Evolutionary conservation across 2,888 invertebrate genomes (phyloP).

Genomic region (Eristalis tenax): DNA sequence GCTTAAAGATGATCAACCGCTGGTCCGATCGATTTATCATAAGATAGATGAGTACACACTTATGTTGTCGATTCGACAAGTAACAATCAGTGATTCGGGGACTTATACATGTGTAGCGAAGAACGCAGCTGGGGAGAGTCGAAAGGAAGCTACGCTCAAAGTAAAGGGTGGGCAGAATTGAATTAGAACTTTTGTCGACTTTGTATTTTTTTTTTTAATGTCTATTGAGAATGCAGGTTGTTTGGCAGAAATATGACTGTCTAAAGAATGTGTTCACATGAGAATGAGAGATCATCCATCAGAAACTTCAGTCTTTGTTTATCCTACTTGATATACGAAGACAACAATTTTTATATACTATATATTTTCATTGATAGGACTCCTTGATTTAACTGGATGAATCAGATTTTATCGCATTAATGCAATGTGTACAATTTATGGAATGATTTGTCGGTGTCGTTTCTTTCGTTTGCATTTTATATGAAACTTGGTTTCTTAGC

Average conservation of each 20-base stretch:
- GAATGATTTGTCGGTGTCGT: no score
- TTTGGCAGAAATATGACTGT: neutral
- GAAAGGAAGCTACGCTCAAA: constrained; percentile 82
- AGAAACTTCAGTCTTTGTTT: no score
- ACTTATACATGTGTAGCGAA: constrained; percentile 84
- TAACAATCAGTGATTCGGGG: constrained; percentile 82
- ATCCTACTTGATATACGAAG: no score
- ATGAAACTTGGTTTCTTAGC: no score
- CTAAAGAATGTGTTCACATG: neutral
- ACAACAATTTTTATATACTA: no score
- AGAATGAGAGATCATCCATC: neutral
- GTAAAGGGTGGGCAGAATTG: constrained; percentile 83
- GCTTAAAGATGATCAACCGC: constrained; percentile 82
- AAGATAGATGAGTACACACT: constrained; percentile 82
- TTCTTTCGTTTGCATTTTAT: no score
- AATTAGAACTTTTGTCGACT: neutral
- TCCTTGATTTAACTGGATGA: no score
- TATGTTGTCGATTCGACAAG: constrained; percentile 81
- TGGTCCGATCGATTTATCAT: constrained; percentile 79
- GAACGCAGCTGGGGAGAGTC: constrained; percentile 83
- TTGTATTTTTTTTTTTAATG: neutral
- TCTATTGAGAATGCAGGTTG: neutral
- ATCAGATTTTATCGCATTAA: no score
- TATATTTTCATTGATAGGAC: no score
- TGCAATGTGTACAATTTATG: no score